Evolutionary conservation across 2,888 invertebrate genomes (phyloP).

Genomic region (Mesorhabditis spiculigera): DNA sequence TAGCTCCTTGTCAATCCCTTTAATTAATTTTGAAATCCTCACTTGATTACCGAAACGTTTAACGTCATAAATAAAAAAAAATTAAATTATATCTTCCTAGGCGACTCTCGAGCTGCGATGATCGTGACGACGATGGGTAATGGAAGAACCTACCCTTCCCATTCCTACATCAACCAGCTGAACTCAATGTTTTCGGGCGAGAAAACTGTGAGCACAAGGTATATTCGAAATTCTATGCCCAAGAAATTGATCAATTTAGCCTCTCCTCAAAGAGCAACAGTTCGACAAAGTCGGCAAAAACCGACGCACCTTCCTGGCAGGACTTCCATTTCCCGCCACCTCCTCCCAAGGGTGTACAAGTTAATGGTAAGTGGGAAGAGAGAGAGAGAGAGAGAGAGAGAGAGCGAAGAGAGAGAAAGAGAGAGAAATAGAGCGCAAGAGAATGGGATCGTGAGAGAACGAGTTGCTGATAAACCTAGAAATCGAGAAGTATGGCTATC

Average conservation of each 20-base stretch:
- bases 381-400: too few species aligned
- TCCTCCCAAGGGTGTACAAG: slow-evolving; percentile 16
- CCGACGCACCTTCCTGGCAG: slow-evolving; percentile 32
- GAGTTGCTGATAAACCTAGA: too few species aligned
- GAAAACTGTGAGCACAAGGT: slow-evolving; percentile 3
- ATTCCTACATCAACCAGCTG: slow-evolving; percentile 6
- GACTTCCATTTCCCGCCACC: slow-evolving; percentile 53
- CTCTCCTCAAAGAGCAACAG: not conserved
- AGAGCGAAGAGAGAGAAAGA: too few species aligned
- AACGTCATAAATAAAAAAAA: too few species aligned
- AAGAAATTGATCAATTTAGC: not conserved
- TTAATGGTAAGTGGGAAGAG: not conserved
- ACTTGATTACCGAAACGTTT: too few species aligned
- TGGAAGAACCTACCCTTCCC: not conserved
- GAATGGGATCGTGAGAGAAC: too few species aligned
- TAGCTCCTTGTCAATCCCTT: too few species aligned
- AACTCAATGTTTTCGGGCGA: not conserved
- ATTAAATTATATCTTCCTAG: not conserved
- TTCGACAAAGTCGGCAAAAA: slow-evolving; percentile 21
- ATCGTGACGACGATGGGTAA: slow-evolving; percentile 5
- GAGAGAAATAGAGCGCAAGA: too few species aligned
- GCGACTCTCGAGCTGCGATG: slow-evolving; percentile 3
- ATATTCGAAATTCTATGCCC: not conserved
- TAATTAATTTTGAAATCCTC: too few species aligned
- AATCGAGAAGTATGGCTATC: too few species aligned